A percentile compares a stretch with the other conserved stretches of the same genome.
Evolutionary conservation across 2,797 vertebrate species (phyloP).

Genomic region (Channallabes apus): DNA sequence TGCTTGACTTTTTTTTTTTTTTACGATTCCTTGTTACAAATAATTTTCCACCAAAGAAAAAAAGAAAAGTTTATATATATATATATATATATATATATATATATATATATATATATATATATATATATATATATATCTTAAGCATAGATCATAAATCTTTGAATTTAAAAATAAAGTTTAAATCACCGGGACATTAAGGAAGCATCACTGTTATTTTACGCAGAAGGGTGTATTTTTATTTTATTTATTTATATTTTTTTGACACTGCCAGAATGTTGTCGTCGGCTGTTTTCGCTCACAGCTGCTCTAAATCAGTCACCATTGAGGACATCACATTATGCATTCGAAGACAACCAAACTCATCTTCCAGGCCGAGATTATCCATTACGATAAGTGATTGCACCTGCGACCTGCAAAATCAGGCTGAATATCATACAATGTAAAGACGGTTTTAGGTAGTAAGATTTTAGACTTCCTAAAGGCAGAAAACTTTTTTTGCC

Average conservation of each 20-base stretch:
- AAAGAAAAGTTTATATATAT: too few relatives aligned
- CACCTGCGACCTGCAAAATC: background rate
- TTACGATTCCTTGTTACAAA: too few relatives aligned
- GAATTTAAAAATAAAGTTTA: too few relatives aligned
- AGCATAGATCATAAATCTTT: too few relatives aligned
- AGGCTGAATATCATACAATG: background rate
- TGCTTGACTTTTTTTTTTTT: too few relatives aligned
- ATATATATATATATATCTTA: too few relatives aligned
- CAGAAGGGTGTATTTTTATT: too few relatives aligned
- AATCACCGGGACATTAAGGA: too few relatives aligned
- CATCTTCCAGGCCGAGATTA: background rate
- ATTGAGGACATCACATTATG: background rate
- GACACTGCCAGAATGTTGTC: background rate
- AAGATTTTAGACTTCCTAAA: background rate
- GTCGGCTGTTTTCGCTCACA: background rate
- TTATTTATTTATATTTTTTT: background rate
- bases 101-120: too few relatives aligned
- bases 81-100: too few relatives aligned
- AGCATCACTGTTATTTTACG: background rate
- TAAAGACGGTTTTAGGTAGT: background rate
- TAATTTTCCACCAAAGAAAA: too few relatives aligned
- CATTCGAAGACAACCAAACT: background rate
- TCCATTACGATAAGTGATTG: background rate
- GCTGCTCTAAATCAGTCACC: background rate
- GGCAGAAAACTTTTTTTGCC: background rate